Conservation (phyloP, 1,140 invertebrate species). For the Pentalonia nigronervosa region DNA sequence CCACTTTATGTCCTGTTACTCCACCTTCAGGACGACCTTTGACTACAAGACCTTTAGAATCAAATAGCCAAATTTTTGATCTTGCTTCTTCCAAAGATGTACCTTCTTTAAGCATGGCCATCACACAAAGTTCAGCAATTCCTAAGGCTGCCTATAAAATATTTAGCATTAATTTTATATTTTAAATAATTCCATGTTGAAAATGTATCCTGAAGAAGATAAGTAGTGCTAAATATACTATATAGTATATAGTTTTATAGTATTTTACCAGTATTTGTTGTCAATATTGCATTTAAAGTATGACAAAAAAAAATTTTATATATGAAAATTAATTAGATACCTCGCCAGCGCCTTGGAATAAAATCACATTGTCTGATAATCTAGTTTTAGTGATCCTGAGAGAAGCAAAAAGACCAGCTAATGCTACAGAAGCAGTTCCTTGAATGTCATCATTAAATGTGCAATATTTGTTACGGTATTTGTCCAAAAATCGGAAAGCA, state of each 20-base stretch:
- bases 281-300: neutral
- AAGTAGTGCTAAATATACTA: no score
- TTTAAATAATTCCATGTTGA: neutral
- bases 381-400: conserved; percentile 78
- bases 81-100: conserved; percentile 74
- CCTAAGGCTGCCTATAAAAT: conserved; percentile 77
- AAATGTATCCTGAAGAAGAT: neutral
- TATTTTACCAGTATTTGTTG: neutral
- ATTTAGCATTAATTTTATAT: neutral
- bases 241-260: neutral
- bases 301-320: neutral
- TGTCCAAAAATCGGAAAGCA: conserved; percentile 85
- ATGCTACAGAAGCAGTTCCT: conserved; percentile 87
- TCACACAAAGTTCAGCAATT: conserved; percentile 85
- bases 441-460: conserved; percentile 98
- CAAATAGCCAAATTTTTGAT: conserved; percentile 76
- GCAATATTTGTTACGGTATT: conserved; percentile 85
- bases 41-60: conserved; percentile 80
- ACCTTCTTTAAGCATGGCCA: conserved; percentile 87
- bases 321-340: conserved; percentile 64
- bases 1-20: conserved; percentile 77
- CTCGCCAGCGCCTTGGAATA: conserved; percentile 93
- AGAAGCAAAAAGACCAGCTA: conserved; percentile 88
- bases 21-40: conserved; percentile 78
- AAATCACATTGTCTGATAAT: conserved; percentile 81